Percentiles rank a stretch among this genome's conserved stretches.
phyloP scores from a whole-genome alignment of 2,113 vertebrate genomes.

The Motacilla alba region DNA sequence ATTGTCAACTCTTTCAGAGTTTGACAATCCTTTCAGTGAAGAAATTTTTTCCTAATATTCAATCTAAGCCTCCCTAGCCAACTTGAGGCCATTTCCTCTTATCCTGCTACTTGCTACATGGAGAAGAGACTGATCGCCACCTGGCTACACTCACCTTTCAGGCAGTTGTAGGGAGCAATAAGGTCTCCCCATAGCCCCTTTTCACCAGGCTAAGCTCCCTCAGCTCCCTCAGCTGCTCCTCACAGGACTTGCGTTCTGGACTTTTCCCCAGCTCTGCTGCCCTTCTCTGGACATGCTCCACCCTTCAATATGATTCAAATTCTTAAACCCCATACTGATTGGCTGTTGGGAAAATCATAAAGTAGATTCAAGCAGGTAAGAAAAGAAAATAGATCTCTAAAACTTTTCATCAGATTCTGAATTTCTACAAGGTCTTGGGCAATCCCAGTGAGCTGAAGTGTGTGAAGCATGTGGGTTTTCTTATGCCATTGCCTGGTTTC shows the following conservation, averaged over 20 bases:
- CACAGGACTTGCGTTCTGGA: not conserved
- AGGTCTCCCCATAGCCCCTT: not conserved
- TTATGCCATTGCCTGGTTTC: not conserved
- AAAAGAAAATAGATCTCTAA: not conserved
- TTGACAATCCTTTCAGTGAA: not conserved
- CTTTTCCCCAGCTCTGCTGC: accelerated
- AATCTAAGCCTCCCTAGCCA: not conserved
- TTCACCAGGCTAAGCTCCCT: not conserved
- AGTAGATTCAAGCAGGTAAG: not conserved
- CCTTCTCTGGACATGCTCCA: not conserved
- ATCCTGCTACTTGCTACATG: no score
- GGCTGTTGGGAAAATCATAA: not conserved
- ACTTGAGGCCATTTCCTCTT: not conserved
- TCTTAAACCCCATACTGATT: not conserved
- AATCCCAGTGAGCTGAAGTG: not conserved
- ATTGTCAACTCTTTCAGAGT: not conserved
- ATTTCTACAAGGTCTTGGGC: not conserved
- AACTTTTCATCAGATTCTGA: not conserved
- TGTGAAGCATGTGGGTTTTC: not conserved
- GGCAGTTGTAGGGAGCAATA: not conserved
- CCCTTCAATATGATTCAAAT: not conserved
- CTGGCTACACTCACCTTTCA: not conserved
- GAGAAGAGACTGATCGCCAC: accelerated
- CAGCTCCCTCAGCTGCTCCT: not conserved
- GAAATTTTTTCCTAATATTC: not conserved